phyloP scores from a whole-genome alignment of 2,113 vertebrate species.

The Parus major region DNA sequence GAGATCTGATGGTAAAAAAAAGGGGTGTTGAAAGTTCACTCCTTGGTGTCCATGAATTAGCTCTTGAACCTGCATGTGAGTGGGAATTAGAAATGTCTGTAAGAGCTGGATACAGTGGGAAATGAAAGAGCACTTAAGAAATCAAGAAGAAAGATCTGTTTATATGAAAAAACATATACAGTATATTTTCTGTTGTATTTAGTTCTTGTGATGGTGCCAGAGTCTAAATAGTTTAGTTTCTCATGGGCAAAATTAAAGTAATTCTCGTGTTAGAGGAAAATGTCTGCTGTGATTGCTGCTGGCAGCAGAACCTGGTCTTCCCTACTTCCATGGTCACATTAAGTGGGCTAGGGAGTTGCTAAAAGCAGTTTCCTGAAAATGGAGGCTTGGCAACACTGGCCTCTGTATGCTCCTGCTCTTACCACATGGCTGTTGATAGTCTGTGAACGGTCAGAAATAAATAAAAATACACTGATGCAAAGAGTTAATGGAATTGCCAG shows the following conservation, averaged over 20 bases:
- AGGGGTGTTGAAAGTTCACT: background rate
- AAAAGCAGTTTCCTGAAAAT: background rate
- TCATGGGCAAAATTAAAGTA: conserved; percentile 6
- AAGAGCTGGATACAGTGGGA: background rate
- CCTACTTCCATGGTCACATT: background rate
- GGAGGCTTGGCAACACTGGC: background rate
- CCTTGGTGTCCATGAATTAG: background rate
- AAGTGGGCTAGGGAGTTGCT: background rate
- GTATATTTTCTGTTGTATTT: background rate
- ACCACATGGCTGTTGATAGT: background rate
- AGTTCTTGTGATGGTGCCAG: background rate
- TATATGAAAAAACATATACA: background rate
- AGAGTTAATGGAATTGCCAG: conserved; percentile 7
- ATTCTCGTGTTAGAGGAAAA: background rate
- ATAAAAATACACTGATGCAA: conserved; percentile 14
- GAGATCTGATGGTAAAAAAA: background rate
- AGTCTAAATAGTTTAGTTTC: conserved; percentile 31
- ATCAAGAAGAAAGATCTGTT: background rate
- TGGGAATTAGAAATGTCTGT: background rate
- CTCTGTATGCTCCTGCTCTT: background rate
- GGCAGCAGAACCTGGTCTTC: background rate
- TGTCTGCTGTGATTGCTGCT: background rate
- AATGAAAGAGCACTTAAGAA: conserved; percentile 9
- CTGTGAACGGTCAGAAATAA: conserved; percentile 1
- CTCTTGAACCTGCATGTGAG: background rate